Conservation (phyloP, 1,140 invertebrate genomes). For the Drosophila serrata region DNA sequence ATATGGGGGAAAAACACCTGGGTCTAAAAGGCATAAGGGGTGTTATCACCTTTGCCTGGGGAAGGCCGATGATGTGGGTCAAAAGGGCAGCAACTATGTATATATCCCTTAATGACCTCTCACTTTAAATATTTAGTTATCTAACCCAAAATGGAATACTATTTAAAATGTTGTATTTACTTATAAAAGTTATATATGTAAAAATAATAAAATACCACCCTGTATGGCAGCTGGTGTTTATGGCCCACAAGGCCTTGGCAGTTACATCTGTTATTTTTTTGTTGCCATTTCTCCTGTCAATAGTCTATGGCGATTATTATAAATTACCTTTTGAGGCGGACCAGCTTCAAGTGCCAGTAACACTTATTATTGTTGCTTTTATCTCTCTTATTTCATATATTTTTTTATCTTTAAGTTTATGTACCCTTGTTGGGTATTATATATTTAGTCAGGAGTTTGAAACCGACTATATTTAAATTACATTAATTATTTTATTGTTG, state of each 20-base stretch:
- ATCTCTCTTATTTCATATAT: not conserved
- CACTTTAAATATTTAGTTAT: slow-evolving; percentile 8
- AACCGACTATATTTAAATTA: not conserved
- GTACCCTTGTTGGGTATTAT: not conserved
- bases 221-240: slow-evolving; percentile 46
- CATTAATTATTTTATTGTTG: too few species aligned
- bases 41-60: slow-evolving; percentile 15
- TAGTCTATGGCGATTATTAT: slow-evolving; percentile 60
- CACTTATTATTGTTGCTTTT: slow-evolving; percentile 30
- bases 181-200: not conserved
- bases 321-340: slow-evolving; percentile 59
- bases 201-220: slow-evolving; percentile 11
- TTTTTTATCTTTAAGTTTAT: not conserved
- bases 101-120: slow-evolving; percentile 8
- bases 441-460: not conserved
- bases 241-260: slow-evolving; percentile 40
- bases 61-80: slow-evolving; percentile 14
- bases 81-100: not conserved
- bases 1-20: slow-evolving; percentile 41
- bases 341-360: slow-evolving; percentile 31
- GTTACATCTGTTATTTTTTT: slow-evolving; percentile 24
- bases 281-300: slow-evolving; percentile 31
- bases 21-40: slow-evolving; percentile 19
- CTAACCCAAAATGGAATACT: not conserved
- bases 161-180: not conserved